A percentile compares a stretch with the other conserved stretches of the same genome.
Evolutionary conservation across 2,797 vertebrate species (phyloP).

Genomic region (Podargus strigoides): DNA sequence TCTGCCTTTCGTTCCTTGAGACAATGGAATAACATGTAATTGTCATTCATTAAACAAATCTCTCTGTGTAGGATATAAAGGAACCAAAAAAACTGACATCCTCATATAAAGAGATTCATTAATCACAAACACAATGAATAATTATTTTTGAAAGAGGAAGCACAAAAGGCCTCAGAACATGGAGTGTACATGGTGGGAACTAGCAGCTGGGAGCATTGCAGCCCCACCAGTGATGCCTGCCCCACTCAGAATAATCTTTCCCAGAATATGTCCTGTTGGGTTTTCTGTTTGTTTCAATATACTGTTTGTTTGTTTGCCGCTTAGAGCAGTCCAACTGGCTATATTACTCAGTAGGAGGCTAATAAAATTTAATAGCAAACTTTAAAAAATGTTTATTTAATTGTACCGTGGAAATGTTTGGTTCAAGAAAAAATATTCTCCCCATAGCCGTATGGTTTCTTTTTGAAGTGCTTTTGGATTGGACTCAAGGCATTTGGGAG

Average conservation of each 20-base stretch:
- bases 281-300: slow-evolving; percentile 9
- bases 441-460: slow-evolving; percentile 23
- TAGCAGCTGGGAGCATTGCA: background rate
- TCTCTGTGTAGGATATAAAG: slow-evolving; percentile 16
- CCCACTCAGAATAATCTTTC: background rate
- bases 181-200: background rate
- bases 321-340: slow-evolving; percentile 3
- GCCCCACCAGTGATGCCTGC: background rate
- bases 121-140: slow-evolving; percentile 45
- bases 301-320: slow-evolving; percentile 10
- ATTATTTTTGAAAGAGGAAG: slow-evolving; percentile 36
- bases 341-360: background rate
- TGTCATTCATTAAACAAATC: slow-evolving; percentile 22
- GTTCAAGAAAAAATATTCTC: slow-evolving; percentile 15
- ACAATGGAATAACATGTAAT: slow-evolving; percentile 30
- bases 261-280: background rate
- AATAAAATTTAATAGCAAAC: slow-evolving; percentile 45
- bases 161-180: background rate
- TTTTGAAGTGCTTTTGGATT: slow-evolving; percentile 63
- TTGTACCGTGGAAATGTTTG: slow-evolving; percentile 1
- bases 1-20: slow-evolving; percentile 30
- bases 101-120: slow-evolving; percentile 6
- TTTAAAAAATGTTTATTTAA: slow-evolving; percentile 51
- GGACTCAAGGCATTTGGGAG: slow-evolving; percentile 44
- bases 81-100: slow-evolving; percentile 9